phyloP scores from a whole-genome alignment of 2,113 vertebrate species.

The Tichodroma muraria region DNA sequence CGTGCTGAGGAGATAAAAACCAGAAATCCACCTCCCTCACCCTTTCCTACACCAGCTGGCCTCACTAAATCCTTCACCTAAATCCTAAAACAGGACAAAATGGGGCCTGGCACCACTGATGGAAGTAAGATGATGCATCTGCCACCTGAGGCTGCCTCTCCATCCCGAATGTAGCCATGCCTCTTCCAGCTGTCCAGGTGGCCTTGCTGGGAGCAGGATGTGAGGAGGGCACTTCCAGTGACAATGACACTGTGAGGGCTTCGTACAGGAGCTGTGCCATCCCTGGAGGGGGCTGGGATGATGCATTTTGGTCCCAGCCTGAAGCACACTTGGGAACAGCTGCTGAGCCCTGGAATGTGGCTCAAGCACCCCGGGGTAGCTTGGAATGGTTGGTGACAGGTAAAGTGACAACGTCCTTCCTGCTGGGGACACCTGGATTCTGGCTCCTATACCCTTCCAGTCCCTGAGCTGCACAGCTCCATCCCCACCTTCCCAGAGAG shows the following conservation, averaged over 20 bases:
- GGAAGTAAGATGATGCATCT: background rate
- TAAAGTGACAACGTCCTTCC: too few relatives aligned
- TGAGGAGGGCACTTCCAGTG: background rate
- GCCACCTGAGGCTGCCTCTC: accelerated
- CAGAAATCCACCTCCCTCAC: background rate
- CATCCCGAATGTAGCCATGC: background rate
- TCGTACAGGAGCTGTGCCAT: background rate
- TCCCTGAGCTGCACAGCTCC: too few relatives aligned
- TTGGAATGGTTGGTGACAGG: too few relatives aligned
- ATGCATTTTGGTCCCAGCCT: background rate
- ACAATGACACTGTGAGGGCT: background rate
- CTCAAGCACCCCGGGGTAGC: too few relatives aligned
- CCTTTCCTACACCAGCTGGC: background rate
- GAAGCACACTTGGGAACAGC: background rate
- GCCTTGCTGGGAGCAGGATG: background rate
- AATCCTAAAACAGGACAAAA: background rate
- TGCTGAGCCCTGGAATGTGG: background rate
- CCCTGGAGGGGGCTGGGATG: background rate
- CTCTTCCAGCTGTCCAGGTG: background rate
- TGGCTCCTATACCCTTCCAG: too few relatives aligned
- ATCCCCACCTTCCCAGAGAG: too few relatives aligned
- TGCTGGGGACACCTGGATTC: too few relatives aligned
- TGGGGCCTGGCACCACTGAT: accelerated
- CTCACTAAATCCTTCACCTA: background rate
- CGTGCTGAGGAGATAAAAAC: background rate